Percentiles rank a stretch among this genome's conserved stretches.
Evolutionary conservation across 2,888 invertebrate genomes (phyloP).

Genomic region (Macrophya annulata): DNA sequence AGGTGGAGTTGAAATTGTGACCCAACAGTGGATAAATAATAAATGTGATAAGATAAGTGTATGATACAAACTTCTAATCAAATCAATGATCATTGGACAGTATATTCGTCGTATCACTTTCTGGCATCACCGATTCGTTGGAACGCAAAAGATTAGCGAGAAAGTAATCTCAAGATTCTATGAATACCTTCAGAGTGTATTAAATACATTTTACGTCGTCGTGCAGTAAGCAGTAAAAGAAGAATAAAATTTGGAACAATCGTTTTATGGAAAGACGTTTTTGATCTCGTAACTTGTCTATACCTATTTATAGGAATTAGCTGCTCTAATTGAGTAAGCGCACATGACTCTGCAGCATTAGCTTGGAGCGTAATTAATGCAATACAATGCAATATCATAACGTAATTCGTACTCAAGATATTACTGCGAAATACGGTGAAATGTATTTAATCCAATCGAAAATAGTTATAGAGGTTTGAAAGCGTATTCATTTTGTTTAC

Average conservation of each 20-base stretch:
- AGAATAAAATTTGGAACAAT: neutral
- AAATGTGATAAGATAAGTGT: conserved; percentile 40
- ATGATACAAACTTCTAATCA: conserved; percentile 13
- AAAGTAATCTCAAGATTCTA: neutral
- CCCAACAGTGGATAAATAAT: conserved; percentile 23
- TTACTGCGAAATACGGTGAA: neutral
- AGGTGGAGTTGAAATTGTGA: neutral
- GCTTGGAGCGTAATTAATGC: neutral
- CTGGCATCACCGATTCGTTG: neutral
- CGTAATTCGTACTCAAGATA: neutral
- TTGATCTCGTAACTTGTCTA: neutral
- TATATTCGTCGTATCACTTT: conserved; percentile 6
- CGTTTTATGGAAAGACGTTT: neutral
- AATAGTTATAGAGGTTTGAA: neutral
- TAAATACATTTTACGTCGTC: neutral
- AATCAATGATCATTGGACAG: conserved; percentile 7
- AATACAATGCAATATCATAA: neutral
- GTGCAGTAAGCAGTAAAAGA: neutral
- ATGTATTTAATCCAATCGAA: neutral
- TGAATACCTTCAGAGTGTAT: neutral
- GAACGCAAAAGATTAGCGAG: neutral
- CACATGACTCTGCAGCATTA: neutral
- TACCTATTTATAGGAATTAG: neutral
- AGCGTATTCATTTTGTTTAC: neutral
- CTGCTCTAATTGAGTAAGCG: neutral